Conservation (phyloP, 2,113 vertebrate species). For the Podiceps cristatus region DNA sequence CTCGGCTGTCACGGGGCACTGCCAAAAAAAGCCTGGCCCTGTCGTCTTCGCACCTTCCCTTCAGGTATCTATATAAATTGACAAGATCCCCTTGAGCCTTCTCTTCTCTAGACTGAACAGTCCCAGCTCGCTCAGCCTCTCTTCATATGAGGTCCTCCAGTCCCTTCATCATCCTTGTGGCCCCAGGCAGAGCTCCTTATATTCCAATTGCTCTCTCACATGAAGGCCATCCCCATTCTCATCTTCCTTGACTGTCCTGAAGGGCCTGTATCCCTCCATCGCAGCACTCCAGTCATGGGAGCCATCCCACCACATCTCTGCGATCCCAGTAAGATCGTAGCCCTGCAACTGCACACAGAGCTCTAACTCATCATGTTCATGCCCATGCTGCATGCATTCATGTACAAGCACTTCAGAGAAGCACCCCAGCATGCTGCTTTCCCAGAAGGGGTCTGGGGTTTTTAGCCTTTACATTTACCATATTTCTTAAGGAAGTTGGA, state of each 20-base stretch:
- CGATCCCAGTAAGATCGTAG: too few relatives aligned
- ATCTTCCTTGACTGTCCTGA: neutral
- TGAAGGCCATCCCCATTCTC: neutral
- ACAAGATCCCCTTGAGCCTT: neutral
- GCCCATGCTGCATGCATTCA: neutral
- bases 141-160: neutral
- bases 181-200: neutral
- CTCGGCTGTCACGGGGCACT: neutral
- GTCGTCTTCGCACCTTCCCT: neutral
- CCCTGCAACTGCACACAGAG: too few relatives aligned
- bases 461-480: neutral
- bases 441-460: neutral
- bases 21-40: neutral
- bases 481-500: neutral
- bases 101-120: neutral
- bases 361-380: too few relatives aligned
- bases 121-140: neutral
- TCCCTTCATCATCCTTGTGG: neutral
- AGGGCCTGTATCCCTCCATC: neutral
- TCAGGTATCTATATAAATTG: neutral
- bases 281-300: neutral
- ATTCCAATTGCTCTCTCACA: neutral
- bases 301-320: neutral
- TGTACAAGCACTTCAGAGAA: neutral
- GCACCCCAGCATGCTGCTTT: neutral